A percentile compares a stretch with the other conserved stretches of the same genome.
Conservation (phyloP, 2,797 vertebrate species). For the Neopelma chrysocephalum region DNA sequence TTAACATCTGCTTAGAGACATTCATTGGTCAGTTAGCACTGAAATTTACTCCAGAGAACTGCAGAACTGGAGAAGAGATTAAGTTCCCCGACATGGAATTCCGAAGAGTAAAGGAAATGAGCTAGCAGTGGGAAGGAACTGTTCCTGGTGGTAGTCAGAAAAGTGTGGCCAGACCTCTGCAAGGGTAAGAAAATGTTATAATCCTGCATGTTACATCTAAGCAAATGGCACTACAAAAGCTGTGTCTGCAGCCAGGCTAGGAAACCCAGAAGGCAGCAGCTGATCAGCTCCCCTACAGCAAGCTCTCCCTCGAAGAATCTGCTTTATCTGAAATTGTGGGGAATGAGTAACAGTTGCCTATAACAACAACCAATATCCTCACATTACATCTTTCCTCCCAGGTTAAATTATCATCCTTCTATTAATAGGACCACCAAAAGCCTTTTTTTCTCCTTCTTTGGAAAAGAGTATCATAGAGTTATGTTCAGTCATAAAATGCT, state of each 20-base stretch:
- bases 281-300: background rate
- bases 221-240: background rate
- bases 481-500: background rate
- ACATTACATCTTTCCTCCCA: background rate
- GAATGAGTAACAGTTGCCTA: background rate
- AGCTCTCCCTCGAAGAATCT: background rate
- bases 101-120: background rate
- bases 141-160: background rate
- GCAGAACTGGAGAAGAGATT: background rate
- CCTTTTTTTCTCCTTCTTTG: constrained; percentile 33
- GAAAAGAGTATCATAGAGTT: background rate
- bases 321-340: background rate
- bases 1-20: background rate
- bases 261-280: background rate
- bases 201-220: background rate
- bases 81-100: background rate
- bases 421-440: constrained; percentile 1
- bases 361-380: constrained; percentile 27
- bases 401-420: constrained; percentile 32
- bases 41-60: background rate
- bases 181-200: background rate
- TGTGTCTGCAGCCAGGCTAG: background rate
- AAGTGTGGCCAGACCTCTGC: background rate
- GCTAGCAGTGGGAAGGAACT: background rate
- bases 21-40: background rate